Evolutionary conservation across 2,113 vertebrate genomes (phyloP).

Genomic region (Himantopus leucocephalus): DNA sequence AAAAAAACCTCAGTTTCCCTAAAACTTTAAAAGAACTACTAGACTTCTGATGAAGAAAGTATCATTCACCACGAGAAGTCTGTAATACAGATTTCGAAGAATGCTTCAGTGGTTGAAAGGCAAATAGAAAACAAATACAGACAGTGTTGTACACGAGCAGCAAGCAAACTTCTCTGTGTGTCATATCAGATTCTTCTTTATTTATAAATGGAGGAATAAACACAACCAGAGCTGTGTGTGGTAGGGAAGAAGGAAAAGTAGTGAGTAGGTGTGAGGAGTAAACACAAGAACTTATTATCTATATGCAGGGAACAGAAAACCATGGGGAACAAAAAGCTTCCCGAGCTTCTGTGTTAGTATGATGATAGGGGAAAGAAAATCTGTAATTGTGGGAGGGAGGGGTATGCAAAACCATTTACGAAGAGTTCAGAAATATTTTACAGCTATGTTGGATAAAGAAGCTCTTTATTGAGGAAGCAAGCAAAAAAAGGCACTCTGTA

Average conservation of each 20-base stretch:
- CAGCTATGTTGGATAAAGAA: background rate
- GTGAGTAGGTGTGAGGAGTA: conserved; percentile 1
- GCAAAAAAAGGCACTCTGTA: background rate
- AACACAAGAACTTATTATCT: conserved; percentile 7
- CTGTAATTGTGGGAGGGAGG: background rate
- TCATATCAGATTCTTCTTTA: background rate
- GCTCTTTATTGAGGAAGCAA: background rate
- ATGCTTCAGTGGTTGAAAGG: background rate
- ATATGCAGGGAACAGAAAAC: background rate
- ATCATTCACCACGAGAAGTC: background rate
- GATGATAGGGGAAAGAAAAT: background rate
- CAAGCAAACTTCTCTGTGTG: background rate
- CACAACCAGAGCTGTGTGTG: background rate
- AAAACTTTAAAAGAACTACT: background rate
- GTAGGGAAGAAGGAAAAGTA: background rate
- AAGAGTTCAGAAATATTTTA: background rate
- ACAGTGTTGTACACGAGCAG: background rate
- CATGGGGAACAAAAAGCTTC: background rate
- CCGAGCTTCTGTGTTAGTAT: background rate
- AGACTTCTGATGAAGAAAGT: background rate
- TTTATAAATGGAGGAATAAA: conserved; percentile 24
- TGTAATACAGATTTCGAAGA: background rate
- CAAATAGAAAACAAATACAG: background rate
- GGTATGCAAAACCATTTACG: background rate
- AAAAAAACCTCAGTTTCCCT: background rate